Percentiles rank a stretch among this genome's conserved stretches.
These are phyloP conservation scores for Euplexia lucipara DNA, from an alignment of 2,888 invertebrate genomes.

Conservation along the genomic window DNA sequence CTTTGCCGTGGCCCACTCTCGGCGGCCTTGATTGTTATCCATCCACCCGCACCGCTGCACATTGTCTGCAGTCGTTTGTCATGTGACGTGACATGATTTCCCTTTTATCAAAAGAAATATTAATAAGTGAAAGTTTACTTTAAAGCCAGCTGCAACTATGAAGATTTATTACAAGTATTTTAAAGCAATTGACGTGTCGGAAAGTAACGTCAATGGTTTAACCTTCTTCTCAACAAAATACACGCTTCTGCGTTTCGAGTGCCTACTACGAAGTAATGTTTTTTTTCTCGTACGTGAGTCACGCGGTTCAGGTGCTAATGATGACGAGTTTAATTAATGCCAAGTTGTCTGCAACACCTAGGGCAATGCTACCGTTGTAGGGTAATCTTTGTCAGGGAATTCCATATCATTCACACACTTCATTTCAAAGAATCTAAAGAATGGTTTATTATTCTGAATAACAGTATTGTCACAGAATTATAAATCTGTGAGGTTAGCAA, in stretches of 20 bases:
- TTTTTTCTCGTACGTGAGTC: constrained; percentile 71
- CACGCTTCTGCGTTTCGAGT: constrained; percentile 75
- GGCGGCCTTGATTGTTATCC: constrained; percentile 81
- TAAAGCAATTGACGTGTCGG: constrained; percentile 68
- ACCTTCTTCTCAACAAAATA: constrained; percentile 74
- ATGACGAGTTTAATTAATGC: constrained; percentile 69
- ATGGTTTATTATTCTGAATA: constrained; percentile 4
- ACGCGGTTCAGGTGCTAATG: constrained; percentile 73
- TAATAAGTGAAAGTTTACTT: constrained; percentile 82
- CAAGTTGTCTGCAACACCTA: constrained; percentile 51
- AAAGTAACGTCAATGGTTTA: constrained; percentile 74
- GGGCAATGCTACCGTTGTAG: constrained; percentile 37
- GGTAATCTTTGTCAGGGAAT: constrained; percentile 24
- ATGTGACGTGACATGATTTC: constrained; percentile 81
- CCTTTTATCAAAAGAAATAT: constrained; percentile 83
- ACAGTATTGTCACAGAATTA: neutral
- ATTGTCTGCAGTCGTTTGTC: constrained; percentile 80
- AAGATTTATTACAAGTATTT: constrained; percentile 70
- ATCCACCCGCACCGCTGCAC: constrained; percentile 76
- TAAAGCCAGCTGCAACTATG: constrained; percentile 64
- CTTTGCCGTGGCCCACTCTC: constrained; percentile 69
- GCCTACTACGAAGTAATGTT: constrained; percentile 54
- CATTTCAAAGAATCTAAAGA: constrained; percentile 6
- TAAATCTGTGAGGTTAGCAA: neutral
- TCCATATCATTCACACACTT: constrained; percentile 20